Conservation (phyloP, 64 coral and sea anemone genomes). For the Montipora sp. region DNA sequence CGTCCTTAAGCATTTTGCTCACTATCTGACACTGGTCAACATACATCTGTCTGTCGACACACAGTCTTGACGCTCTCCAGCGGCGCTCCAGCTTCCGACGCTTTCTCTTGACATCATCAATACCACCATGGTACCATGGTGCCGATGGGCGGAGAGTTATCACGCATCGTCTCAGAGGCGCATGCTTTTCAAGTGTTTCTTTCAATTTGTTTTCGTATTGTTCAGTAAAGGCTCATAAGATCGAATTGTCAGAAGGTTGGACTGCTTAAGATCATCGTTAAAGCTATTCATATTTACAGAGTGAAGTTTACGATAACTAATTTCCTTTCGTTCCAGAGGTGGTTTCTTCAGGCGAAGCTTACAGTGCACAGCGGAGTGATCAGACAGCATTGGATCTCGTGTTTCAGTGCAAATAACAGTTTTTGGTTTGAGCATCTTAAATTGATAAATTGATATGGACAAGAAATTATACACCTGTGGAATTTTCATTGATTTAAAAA, state of each 20-base stretch:
- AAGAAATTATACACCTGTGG: too few relatives aligned
- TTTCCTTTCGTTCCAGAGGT: too few relatives aligned
- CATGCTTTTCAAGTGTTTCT: neutral
- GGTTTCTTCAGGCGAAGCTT: too few relatives aligned
- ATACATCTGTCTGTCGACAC: too few relatives aligned
- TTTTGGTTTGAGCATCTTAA: too few relatives aligned
- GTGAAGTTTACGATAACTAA: conserved; percentile 16
- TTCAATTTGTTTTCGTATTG: neutral
- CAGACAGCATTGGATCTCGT: conserved; percentile 27
- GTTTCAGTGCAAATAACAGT: conserved; percentile 24
- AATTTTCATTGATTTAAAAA: too few relatives aligned
- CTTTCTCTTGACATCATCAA: conserved; percentile 20
- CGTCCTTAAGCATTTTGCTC: conserved; percentile 29
- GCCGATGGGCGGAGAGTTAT: conserved; percentile 25
- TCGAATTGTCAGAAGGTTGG: neutral
- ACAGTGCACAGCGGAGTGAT: neutral
- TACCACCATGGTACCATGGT: conserved; percentile 55
- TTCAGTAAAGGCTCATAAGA: neutral
- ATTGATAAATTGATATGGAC: too few relatives aligned
- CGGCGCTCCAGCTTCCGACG: too few relatives aligned
- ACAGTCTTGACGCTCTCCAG: too few relatives aligned
- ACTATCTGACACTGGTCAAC: conserved; percentile 48
- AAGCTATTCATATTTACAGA: conserved; percentile 48
- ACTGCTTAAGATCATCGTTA: conserved; percentile 43
- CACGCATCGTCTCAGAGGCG: conserved; percentile 29